Conservation (phyloP, 2,113 vertebrate genomes). For the Perca fluviatilis region DNA sequence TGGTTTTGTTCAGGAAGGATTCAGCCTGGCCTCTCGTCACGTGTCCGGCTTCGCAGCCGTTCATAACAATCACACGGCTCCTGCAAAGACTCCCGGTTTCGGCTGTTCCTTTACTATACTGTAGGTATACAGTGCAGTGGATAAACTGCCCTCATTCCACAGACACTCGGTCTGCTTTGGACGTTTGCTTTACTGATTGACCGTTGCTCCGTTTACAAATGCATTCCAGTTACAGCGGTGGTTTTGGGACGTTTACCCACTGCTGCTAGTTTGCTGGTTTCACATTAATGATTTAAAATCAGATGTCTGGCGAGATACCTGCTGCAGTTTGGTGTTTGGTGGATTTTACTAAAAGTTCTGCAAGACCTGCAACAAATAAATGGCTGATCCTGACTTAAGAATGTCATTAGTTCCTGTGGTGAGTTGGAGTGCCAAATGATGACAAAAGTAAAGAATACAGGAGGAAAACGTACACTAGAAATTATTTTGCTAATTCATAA, state of each 20-base stretch:
- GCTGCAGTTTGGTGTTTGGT: not conserved
- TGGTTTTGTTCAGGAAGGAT: slow-evolving; percentile 7
- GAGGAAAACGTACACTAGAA: no score
- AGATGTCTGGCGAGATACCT: not conserved
- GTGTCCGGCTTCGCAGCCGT: not conserved
- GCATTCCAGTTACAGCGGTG: not conserved
- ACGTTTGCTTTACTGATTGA: slow-evolving; percentile 13
- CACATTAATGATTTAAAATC: not conserved
- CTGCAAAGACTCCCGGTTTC: not conserved
- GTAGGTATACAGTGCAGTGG: not conserved
- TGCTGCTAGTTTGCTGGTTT: not conserved
- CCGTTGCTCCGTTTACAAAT: not conserved
- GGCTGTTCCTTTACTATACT: not conserved
- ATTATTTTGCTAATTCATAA: no score
- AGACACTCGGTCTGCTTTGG: not conserved
- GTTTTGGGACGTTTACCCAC: no score
- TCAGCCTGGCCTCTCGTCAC: not conserved
- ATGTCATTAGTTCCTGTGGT: no score
- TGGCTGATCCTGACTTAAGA: not conserved
- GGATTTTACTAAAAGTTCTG: not conserved
- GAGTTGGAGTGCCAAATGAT: no score
- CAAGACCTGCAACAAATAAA: not conserved
- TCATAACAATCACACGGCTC: not conserved
- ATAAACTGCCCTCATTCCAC: slow-evolving; percentile 46
- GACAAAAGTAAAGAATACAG: no score